phyloP scores from a whole-genome alignment of 2,113 vertebrate genomes.

The Verasper variegatus region DNA sequence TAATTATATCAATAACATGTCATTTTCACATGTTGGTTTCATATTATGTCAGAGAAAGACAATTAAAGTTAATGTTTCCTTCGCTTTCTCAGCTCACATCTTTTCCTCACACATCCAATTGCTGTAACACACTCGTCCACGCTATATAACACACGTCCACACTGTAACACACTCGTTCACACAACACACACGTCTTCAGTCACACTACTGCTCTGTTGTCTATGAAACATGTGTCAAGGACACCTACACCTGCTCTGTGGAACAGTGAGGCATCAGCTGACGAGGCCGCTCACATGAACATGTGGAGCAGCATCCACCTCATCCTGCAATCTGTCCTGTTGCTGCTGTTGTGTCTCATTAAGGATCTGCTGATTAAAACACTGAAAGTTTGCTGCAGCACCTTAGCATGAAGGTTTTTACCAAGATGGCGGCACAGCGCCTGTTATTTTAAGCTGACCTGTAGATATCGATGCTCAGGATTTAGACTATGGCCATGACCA shows the following conservation, averaged over 20 bases:
- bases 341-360: slow-evolving; percentile 62
- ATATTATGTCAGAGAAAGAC: neutral
- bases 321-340: slow-evolving; percentile 69
- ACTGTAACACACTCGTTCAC: neutral
- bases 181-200: slow-evolving; percentile 24
- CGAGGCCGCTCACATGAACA: slow-evolving; percentile 26
- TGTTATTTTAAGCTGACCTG: neutral
- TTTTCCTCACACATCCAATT: neutral
- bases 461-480: no score
- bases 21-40: neutral
- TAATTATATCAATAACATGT: neutral
- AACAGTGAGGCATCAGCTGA: slow-evolving; percentile 42
- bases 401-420: neutral
- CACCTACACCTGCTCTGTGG: slow-evolving; percentile 49
- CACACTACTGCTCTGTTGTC: slow-evolving; percentile 16
- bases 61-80: neutral
- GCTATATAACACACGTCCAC: neutral
- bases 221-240: slow-evolving; percentile 40
- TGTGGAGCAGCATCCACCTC: slow-evolving; percentile 35
- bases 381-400: slow-evolving; percentile 18
- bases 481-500: neutral
- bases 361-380: slow-evolving; percentile 53
- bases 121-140: neutral
- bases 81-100: neutral
- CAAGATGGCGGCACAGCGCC: slow-evolving; percentile 13